Conservation (phyloP, 2,797 vertebrate species). For the Peromyscus eremicus region DNA sequence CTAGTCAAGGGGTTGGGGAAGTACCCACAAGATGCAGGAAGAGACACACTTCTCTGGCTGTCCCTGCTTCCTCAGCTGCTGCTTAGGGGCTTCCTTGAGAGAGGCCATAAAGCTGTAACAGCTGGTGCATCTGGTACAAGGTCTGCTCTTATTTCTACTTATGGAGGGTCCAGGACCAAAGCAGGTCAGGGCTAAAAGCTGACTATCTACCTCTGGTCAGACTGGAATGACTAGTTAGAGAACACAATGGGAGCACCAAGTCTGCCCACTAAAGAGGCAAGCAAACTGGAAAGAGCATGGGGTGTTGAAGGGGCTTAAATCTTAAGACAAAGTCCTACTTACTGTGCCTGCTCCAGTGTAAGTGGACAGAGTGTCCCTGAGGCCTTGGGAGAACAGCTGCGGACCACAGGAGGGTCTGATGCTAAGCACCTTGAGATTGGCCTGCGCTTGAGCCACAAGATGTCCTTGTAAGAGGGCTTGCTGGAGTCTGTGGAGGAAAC, state of each 20-base stretch:
- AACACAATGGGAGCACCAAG: neutral
- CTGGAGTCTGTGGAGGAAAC: slow-evolving; percentile 65
- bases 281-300: neutral
- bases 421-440: slow-evolving; percentile 71
- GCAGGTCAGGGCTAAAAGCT: neutral
- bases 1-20: neutral
- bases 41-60: neutral
- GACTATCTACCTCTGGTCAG: neutral
- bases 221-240: neutral
- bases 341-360: slow-evolving; percentile 86
- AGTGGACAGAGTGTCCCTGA: slow-evolving; percentile 59
- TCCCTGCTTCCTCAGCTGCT: neutral
- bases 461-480: slow-evolving; percentile 62
- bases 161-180: neutral
- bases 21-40: neutral
- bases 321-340: slow-evolving; percentile 80
- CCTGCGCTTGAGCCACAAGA: slow-evolving; percentile 65
- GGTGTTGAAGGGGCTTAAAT: neutral
- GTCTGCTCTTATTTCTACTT: slow-evolving; percentile 2
- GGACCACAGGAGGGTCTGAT: slow-evolving; percentile 37
- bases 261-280: neutral
- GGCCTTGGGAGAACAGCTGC: slow-evolving; percentile 30
- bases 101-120: neutral
- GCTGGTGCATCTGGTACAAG: neutral
- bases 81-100: neutral